Base-by-base conservation (phyloP, 1,140 invertebrate species). In the Drosophila ogumai region DNA sequence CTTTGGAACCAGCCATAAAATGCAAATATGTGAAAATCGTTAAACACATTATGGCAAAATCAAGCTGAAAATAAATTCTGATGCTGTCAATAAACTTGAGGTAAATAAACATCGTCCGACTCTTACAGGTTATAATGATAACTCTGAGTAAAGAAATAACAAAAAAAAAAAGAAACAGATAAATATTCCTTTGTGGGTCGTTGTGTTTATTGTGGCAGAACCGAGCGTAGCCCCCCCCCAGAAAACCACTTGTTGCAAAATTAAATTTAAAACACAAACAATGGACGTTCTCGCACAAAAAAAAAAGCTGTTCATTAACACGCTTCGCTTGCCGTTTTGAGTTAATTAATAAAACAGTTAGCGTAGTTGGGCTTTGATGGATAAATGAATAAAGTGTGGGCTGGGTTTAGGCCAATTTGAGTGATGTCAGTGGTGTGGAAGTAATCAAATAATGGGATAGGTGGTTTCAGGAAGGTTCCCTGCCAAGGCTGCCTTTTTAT, bases 281-380 rank as follows among this genome's bases (percentile, higher is more conserved):
- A 73, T 61, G 68, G 55, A 36, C 19, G 34, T 36, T 15, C 36
- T 52, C 40, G 55, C 67, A 69, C 41, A 50, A 52, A 64, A 67
- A 49, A 17, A 54, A 75, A 77, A 77, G 63, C 74, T 77, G 74
- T 77, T 76, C 74, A 76, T 76, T 77, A 77, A 76, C 74, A 77
- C 74, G 74, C 74, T 77, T 77, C 61, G 74, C 10, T 77, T 68
- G 74, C 47, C 54, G 55, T 68, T 76, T 75, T 50, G 36, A 76
- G 55, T 77, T 77, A 77, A 77, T 77, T 77, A 77, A 60, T 68
- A 77, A 76, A 77, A 77, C 74, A 55, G 74, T 77, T 77, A 77
- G 36, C 55, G 73, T 76, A 54, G 54, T 55, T 60, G 12, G 17
- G 66, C 7, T 36, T 59, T 50, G 36, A 34, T 34, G 68, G 68